Conservation (phyloP, 2,888 invertebrate genomes). For the Cataglyphis rosenhaueri region DNA sequence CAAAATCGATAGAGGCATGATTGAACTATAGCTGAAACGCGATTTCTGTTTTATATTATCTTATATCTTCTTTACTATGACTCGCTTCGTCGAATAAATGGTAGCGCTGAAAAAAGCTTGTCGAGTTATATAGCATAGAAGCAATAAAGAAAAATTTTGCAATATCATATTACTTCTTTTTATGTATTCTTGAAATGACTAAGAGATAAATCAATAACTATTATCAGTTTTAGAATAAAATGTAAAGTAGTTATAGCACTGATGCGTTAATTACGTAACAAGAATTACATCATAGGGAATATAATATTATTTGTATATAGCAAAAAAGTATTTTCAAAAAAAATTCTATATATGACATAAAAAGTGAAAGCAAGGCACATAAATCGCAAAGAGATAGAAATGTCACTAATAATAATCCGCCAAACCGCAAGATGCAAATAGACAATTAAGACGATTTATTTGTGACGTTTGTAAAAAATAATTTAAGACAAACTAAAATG, state of each 20-base stretch:
- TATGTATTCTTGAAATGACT: no score
- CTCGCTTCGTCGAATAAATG: no score
- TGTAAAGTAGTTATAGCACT: neutral
- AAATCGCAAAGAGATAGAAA: neutral
- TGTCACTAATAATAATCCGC: neutral
- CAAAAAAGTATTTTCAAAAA: conserved; percentile 8
- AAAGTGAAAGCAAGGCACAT: conserved; percentile 12
- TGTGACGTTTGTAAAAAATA: neutral
- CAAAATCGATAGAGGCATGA: no score
- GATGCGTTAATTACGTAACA: conserved; percentile 1
- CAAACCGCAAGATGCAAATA: neutral
- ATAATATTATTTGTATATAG: neutral
- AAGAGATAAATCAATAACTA: no score
- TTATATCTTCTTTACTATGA: no score
- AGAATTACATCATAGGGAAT: neutral
- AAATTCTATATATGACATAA: neutral
- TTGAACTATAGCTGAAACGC: no score
- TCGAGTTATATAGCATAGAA: neutral
- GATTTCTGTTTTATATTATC: no score
- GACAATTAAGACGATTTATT: no score
- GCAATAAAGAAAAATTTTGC: no score
- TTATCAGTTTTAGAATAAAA: neutral
- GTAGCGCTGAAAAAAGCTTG: neutral
- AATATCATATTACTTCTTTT: no score
- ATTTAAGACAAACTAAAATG: neutral